A percentile compares a stretch with the other conserved stretches of the same genome.
phyloP scores from a whole-genome alignment of 2,888 invertebrate species.

The Mythimna lalbum region DNA sequence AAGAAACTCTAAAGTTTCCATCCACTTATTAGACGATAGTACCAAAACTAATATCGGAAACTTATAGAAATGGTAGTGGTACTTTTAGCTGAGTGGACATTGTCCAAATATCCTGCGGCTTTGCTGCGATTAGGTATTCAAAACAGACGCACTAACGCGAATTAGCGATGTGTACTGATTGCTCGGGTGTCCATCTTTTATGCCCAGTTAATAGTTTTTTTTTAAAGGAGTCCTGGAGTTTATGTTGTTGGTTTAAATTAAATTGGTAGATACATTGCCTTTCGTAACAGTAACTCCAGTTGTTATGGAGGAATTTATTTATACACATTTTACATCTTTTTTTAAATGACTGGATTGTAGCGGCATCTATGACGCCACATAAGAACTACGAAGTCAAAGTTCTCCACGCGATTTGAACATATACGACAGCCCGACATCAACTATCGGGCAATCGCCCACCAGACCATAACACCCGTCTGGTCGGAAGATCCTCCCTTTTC shows the following conservation, averaged over 20 bases:
- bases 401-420: too few relatives aligned
- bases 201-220: neutral
- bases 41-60: constrained; percentile 41
- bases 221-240: constrained; percentile 9
- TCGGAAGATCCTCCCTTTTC: too few relatives aligned
- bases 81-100: constrained; percentile 77
- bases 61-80: constrained; percentile 71
- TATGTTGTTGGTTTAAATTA: neutral
- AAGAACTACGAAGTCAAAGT: too few relatives aligned
- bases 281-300: neutral
- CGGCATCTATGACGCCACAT: too few relatives aligned
- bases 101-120: constrained; percentile 78
- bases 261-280: neutral
- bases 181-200: constrained; percentile 18
- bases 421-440: too few relatives aligned
- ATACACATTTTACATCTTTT: too few relatives aligned
- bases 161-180: constrained; percentile 63
- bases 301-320: neutral
- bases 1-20: constrained; percentile 3
- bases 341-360: neutral
- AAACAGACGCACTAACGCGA: constrained; percentile 75
- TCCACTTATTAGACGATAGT: constrained; percentile 5
- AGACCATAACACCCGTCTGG: too few relatives aligned
- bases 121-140: constrained; percentile 74
- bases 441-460: too few relatives aligned